These are phyloP conservation scores for Nixonia krombeini DNA, from an alignment of 1,140 invertebrate species.

Conservation along the genomic window DNA sequence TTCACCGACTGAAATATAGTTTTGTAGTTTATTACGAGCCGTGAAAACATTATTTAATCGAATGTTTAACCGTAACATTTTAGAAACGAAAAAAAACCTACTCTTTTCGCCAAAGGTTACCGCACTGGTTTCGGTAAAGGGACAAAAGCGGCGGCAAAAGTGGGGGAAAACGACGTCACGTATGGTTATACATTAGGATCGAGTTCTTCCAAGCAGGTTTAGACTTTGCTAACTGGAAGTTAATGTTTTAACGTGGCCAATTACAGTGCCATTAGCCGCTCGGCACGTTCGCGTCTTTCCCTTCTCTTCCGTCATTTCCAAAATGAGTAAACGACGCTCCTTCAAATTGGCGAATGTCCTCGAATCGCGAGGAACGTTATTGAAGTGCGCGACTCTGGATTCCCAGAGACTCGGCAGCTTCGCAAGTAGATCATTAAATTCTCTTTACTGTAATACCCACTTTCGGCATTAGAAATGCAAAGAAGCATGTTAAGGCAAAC, in stretches of 20 bases:
- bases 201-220: conserved; percentile 18
- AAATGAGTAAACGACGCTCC: conserved; percentile 35
- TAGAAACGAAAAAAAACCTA: no score
- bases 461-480: conserved; percentile 17
- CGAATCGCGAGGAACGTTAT: conserved; percentile 24
- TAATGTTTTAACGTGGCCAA: conserved; percentile 57
- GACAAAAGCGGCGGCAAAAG: conserved; percentile 11
- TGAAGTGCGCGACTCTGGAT: conserved; percentile 11
- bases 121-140: no score
- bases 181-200: conserved; percentile 47
- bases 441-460: conserved; percentile 29
- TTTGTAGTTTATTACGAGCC: no score
- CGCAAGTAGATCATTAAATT: conserved; percentile 38
- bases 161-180: conserved; percentile 6
- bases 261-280: conserved; percentile 55
- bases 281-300: conserved; percentile 31
- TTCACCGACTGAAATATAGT: no score
- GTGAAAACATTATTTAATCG: no score
- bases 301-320: conserved; percentile 32
- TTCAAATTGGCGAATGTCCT: conserved; percentile 32
- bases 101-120: no score
- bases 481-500: conserved; percentile 1
- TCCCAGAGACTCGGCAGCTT: conserved; percentile 6
- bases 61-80: no score
- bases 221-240: conserved; percentile 40